Evolutionary conservation across 2,113 vertebrate species (phyloP), one percentile per base, ranked within the genome.

Genomic region (Zapornia atra): DNA sequence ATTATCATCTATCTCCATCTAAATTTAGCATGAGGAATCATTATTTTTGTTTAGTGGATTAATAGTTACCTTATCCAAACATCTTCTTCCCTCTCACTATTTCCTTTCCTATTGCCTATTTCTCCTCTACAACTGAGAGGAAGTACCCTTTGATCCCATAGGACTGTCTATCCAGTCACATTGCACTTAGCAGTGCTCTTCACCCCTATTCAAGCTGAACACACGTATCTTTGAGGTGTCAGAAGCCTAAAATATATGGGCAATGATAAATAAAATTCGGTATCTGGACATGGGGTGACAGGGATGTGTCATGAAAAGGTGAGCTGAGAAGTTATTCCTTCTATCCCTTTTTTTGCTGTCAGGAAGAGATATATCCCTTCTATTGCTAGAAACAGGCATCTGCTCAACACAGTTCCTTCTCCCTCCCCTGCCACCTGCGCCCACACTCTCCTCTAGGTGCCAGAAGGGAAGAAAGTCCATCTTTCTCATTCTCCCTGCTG

Each of bases 81-180:
- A 92, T 86, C 72, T 79, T 87, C 46, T 94, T 92, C 9, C 50
- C 25, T 90, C 72, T 79, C 53, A 60, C 17, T 73, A 25, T 72
- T 95, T 90, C 72, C 80, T 86, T 88, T 34, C 44, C 4, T 64
- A 10, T 63, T 83, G 34, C 42, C 59, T 59, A 10, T 66, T 82
- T 81, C 64, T 51, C n/a, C 21, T 71, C 60, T 28, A 26, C 24
- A 36, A 26, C 48, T 92, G 24, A 12, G 14, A 90, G 61, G 66
- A 94, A 94, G 21, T 13, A 82, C 2, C 9, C 6, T 36, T 54
- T 59, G 15, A 48, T 90, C 53, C 63, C 63, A 21, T 5, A 48
- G 57, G 57, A 50, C 56, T 42, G 33, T 53, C 22, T 26, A 26
- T 12, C 1, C 0, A 26, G 29, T 90, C 79, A 33, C 50, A 44